These are phyloP conservation scores for Myrmecophaga tridactyla DNA, from an alignment of 2,113 vertebrate species.

Conservation along the genomic window DNA sequence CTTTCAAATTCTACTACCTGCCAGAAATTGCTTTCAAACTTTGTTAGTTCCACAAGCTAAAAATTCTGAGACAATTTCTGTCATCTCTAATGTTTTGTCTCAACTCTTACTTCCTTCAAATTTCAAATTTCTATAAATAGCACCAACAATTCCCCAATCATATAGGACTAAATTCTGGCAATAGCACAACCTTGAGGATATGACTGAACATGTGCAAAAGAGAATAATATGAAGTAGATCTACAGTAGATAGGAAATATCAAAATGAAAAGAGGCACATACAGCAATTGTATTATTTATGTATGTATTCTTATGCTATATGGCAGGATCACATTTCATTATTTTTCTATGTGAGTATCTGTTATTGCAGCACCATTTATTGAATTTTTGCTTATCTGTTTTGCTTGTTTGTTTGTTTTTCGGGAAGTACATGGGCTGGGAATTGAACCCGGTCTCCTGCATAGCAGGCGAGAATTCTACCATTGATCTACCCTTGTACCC, in stretches of 20 bases:
- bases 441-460: too few relatives aligned
- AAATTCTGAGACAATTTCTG: conserved; percentile 17
- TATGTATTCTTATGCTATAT: too few relatives aligned
- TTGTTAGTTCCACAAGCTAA: neutral
- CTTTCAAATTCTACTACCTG: conserved; percentile 42
- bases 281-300: neutral
- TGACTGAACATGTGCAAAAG: neutral
- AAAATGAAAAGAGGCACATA: neutral
- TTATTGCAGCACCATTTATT: too few relatives aligned
- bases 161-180: neutral
- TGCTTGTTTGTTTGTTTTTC: too few relatives aligned
- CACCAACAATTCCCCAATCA: neutral
- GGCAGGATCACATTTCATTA: too few relatives aligned
- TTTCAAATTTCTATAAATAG: conserved; percentile 29
- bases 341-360: too few relatives aligned
- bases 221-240: neutral
- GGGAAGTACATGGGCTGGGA: too few relatives aligned
- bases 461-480: too few relatives aligned
- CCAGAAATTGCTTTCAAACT: conserved; percentile 32
- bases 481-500: too few relatives aligned
- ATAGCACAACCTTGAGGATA: neutral
- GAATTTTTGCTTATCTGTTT: too few relatives aligned
- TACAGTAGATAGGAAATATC: neutral
- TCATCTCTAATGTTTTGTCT: conserved; percentile 21
- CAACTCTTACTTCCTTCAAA: neutral